Conservation (phyloP, 1,140 invertebrate genomes). For the Microplitis mediator region DNA sequence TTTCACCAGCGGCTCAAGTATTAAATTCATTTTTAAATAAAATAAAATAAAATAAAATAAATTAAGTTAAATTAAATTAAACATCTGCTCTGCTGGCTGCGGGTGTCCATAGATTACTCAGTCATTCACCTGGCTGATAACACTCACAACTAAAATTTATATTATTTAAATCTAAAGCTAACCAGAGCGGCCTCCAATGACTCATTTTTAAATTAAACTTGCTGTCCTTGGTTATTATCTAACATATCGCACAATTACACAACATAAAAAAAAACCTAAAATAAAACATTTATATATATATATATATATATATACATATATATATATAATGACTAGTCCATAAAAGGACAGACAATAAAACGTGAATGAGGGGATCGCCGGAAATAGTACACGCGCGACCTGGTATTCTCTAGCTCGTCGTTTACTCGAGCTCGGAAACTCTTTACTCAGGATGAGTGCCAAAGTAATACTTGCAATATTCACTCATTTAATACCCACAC, state of each 20-base stretch:
- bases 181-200: background rate
- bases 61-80: slow-evolving; percentile 17
- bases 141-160: background rate
- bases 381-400: slow-evolving; percentile 9
- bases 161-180: background rate
- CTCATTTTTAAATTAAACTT: background rate
- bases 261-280: no score
- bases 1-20: background rate
- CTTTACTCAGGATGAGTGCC: slow-evolving; percentile 5
- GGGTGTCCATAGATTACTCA: slow-evolving; percentile 43
- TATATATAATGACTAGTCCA: no score
- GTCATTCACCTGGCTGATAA: slow-evolving; percentile 51
- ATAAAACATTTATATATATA: no score
- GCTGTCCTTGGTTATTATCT: background rate
- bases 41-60: background rate
- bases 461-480: background rate
- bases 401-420: background rate
- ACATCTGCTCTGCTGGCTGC: slow-evolving; percentile 29
- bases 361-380: background rate
- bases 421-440: slow-evolving; percentile 1
- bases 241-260: no score
- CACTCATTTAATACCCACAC: background rate
- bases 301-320: no score
- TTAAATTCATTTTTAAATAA: slow-evolving; percentile 3
- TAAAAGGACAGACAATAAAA: background rate